These are phyloP conservation scores for Rhagoletis pomonella DNA, from an alignment of 1,140 invertebrate genomes.

Conservation along the genomic window DNA sequence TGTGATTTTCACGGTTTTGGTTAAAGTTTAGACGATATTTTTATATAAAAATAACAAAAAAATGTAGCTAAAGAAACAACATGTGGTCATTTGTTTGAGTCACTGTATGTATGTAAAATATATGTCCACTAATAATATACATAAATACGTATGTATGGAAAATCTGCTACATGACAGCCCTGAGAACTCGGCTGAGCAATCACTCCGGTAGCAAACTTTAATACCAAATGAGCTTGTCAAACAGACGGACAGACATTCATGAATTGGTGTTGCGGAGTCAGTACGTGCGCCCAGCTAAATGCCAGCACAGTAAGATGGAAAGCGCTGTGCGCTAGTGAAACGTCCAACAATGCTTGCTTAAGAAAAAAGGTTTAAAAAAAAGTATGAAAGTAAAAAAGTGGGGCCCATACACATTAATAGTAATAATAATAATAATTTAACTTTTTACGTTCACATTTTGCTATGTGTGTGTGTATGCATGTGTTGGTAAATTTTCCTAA, in stretches of 20 bases:
- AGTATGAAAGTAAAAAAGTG: slow-evolving; percentile 7
- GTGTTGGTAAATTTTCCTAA: slow-evolving; percentile 20
- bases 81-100: too few species aligned
- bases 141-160: neutral
- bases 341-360: neutral
- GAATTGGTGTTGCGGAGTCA: neutral
- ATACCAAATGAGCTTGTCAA: slow-evolving; percentile 7
- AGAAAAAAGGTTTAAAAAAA: slow-evolving; percentile 36
- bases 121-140: too few species aligned
- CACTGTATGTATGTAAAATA: too few species aligned
- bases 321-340: slow-evolving; percentile 18
- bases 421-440: slow-evolving; percentile 17
- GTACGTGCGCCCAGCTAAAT: neutral
- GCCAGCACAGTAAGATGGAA: slow-evolving; percentile 17
- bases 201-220: neutral
- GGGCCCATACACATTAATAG: slow-evolving; percentile 1
- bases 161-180: slow-evolving; percentile 10
- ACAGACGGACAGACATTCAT: neutral
- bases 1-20: too few species aligned
- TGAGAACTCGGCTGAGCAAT: neutral
- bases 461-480: too few species aligned
- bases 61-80: too few species aligned
- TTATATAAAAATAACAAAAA: too few species aligned
- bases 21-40: too few species aligned
- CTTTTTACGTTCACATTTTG: slow-evolving; percentile 34